Conservation (phyloP, 2,888 invertebrate genomes). For the Trichopoda pennipes region DNA sequence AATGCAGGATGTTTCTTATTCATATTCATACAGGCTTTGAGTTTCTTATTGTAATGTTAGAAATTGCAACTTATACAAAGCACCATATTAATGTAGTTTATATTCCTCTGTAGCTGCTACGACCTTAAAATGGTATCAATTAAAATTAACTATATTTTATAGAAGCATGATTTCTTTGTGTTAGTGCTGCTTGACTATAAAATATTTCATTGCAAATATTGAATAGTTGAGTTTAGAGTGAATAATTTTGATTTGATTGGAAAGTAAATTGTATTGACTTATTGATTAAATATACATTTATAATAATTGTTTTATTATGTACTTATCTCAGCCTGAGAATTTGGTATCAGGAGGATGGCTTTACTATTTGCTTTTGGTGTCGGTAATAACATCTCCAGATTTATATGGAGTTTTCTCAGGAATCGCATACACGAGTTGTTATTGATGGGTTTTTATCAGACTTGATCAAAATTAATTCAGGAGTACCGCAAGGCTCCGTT, state of each 20-base stretch:
- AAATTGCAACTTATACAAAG: conserved; percentile 33
- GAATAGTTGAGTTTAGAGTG: background rate
- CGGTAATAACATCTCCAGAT: too few species aligned
- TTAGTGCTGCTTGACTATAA: background rate
- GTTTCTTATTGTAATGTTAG: conserved; percentile 32
- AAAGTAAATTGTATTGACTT: conserved; percentile 6
- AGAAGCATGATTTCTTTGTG: background rate
- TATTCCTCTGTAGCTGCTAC: conserved; percentile 6
- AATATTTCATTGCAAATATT: background rate
- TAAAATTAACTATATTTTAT: conserved; percentile 13
- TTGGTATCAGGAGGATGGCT: too few species aligned
- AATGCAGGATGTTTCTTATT: conserved; percentile 38
- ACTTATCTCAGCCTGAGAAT: too few species aligned
- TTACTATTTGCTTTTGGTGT: too few species aligned
- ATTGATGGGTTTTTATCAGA: too few species aligned
- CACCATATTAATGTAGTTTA: conserved; percentile 45
- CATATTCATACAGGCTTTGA: conserved; percentile 13
- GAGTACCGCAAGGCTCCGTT: too few species aligned
- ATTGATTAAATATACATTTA: background rate
- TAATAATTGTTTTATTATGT: too few species aligned
- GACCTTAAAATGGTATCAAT: conserved; percentile 44
- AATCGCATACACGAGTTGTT: too few species aligned
- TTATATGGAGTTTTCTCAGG: too few species aligned
- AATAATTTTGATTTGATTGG: background rate
- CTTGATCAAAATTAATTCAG: too few species aligned